Conservation (phyloP, 2,113 vertebrate species). For the Chlorodrepanis virens region DNA sequence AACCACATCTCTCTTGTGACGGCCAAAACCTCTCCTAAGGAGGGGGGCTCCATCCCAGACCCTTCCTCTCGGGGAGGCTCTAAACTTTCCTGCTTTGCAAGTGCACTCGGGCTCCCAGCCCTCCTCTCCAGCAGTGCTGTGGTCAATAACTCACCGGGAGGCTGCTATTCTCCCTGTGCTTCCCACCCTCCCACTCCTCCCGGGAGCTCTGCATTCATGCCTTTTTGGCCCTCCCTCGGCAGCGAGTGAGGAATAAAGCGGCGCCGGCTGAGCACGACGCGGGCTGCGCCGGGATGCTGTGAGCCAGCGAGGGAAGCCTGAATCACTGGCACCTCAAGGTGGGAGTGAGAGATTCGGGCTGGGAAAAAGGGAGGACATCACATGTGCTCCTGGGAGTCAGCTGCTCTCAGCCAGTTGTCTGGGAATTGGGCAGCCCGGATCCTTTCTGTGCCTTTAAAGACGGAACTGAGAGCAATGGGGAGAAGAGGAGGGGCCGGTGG, state of each 20-base stretch:
- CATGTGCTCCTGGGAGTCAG: not conserved
- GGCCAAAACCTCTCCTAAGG: not conserved
- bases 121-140: not conserved
- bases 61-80: not conserved
- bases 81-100: not conserved
- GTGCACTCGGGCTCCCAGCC: not conserved
- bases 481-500: not conserved
- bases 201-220: conserved; percentile 21
- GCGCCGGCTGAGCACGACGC: conserved; percentile 27
- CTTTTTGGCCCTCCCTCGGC: conserved; percentile 45
- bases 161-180: conserved; percentile 1
- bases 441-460: not conserved
- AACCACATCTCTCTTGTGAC: not conserved
- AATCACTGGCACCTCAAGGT: conserved; percentile 19
- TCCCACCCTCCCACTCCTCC: conserved; percentile 58
- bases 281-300: not conserved
- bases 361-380: conserved; percentile 6
- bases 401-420: not conserved
- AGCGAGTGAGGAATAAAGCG: conserved; percentile 2
- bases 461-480: not conserved
- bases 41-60: not conserved
- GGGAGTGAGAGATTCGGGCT: conserved; percentile 22
- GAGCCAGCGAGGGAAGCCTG: conserved; percentile 2
- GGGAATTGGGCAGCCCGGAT: not conserved
- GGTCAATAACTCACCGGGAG: conserved; percentile 36